phyloP scores from a whole-genome alignment of 2,888 invertebrate species.

The Caenorhabditis sp. region DNA sequence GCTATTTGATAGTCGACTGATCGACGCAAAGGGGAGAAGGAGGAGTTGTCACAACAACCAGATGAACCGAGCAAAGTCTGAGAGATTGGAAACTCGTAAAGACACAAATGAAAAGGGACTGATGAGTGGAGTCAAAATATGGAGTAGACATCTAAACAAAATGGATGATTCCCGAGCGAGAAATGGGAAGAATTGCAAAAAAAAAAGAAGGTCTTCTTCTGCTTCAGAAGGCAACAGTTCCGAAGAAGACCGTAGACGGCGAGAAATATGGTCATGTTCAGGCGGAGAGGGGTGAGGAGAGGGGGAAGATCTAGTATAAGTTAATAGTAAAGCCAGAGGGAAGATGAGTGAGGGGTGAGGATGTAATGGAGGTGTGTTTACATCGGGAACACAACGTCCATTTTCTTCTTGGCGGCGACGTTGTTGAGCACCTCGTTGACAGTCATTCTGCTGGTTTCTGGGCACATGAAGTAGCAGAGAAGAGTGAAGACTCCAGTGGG shows the following conservation, averaged over 20 bases:
- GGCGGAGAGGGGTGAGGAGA: conserved; percentile 2
- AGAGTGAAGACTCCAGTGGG: conserved; percentile 69
- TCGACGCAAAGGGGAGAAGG: neutral
- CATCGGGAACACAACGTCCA: conserved; percentile 66
- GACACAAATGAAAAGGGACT: conserved; percentile 14
- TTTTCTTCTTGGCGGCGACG: conserved; percentile 63
- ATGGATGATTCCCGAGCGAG: too few relatives aligned
- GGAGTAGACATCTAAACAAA: conserved; percentile 13
- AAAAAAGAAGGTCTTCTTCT: conserved; percentile 15
- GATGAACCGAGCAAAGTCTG: conserved; percentile 36
- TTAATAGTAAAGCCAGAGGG: conserved; percentile 15
- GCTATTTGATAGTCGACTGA: conserved; percentile 32
- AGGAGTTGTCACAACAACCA: conserved; percentile 7
- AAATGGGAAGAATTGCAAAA: too few relatives aligned
- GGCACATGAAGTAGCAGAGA: conserved; percentile 68
- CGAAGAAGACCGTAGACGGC: conserved; percentile 17
- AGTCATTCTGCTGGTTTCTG: conserved; percentile 69
- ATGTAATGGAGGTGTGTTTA: conserved; percentile 20
- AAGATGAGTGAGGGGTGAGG: neutral
- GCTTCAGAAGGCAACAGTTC: conserved; percentile 7
- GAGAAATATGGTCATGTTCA: conserved; percentile 21
- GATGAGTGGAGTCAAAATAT: neutral
- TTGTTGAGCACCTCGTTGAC: conserved; percentile 71
- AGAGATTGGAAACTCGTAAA: conserved; percentile 38
- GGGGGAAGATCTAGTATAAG: conserved; percentile 40